A percentile compares a stretch with the other conserved stretches of the same genome.
phyloP scores from a whole-genome alignment of 2,797 vertebrate genomes.

The Neosilurus hyrtlii region DNA sequence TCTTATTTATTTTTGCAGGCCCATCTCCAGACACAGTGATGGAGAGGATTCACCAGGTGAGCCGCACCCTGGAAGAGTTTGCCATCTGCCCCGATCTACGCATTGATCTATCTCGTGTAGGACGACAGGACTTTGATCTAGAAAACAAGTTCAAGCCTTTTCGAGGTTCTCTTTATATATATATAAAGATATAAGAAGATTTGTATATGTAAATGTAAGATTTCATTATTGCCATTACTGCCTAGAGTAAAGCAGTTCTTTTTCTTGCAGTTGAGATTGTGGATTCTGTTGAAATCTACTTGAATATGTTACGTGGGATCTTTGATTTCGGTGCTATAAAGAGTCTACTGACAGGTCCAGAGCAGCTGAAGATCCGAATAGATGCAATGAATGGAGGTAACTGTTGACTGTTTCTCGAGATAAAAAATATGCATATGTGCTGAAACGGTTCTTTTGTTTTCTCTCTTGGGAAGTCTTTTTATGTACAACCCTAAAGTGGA shows the following conservation, averaged over 20 bases:
- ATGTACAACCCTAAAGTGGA: neutral
- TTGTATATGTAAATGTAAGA: neutral
- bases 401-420: neutral
- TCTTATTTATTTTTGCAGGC: slow-evolving; percentile 69
- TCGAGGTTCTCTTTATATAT: slow-evolving; percentile 77
- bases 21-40: slow-evolving; percentile 91
- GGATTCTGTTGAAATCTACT: slow-evolving; percentile 95
- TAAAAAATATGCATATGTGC: neutral
- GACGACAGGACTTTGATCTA: slow-evolving; percentile 96
- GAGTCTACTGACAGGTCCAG: slow-evolving; percentile 87
- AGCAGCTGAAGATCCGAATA: slow-evolving; percentile 91
- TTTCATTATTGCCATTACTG: neutral
- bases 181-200: neutral
- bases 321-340: slow-evolving; percentile 93
- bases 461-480: neutral
- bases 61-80: slow-evolving; percentile 94
- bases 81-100: slow-evolving; percentile 92
- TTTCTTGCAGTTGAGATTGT: slow-evolving; percentile 88
- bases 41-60: slow-evolving; percentile 94
- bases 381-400: slow-evolving; percentile 97
- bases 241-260: neutral
- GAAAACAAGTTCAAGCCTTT: slow-evolving; percentile 99
- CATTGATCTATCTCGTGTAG: slow-evolving; percentile 91
- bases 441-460: neutral
- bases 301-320: slow-evolving; percentile 87